Evolutionary conservation across 2,888 invertebrate genomes (phyloP), one percentile per base, ranked within the genome.

Genomic region (Temnothorax ravouxi): DNA sequence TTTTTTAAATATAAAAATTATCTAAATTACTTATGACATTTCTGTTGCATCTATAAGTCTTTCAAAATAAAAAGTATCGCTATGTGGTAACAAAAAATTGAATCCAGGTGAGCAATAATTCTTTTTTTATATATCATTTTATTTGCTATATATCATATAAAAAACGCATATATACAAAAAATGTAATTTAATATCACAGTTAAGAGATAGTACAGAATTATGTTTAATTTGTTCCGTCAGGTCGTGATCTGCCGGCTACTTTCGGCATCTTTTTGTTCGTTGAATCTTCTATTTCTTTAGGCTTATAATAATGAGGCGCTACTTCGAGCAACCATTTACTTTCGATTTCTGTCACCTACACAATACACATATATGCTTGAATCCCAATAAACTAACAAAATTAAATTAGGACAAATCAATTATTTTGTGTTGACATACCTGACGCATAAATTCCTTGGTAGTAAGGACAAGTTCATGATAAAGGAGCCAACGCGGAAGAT

Each of bases 381-480:
- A 59, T 34, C 0, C 1, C 34, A 47, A 29, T 5, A 3, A 44
- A 75, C 2, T 38, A 5, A 34, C 4, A 9, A 0, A 41, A 74
- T 38, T 18, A 25, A 62, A 67, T 52, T 38, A 18, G 50, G 15
- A 75, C 11, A 66, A 50, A 18, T 25, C 56, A 62, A 38, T 38
- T 64, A 25, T 61, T 69, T 4, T 11, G 25, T 18, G 15, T 34
- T 54, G 6, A 77, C 72, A 66, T 83, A 95, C 96, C 96, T 99
- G 99, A 93, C 99, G 96, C 99, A 99, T 99, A 94, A 98, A 99
- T 95, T 99, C 99, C 94, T 99, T 99, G 0, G 99, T 99, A 1
- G 99, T 99, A 94, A 99, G 99, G 0, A 99, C 99, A 75, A 99
- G 95, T 95, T 99, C 99, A 95, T 99, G 98, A 94, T 99, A 99